Percentiles rank a stretch among this genome's conserved stretches.
Evolutionary conservation across 2,888 invertebrate species (phyloP).

Genomic region (Carpatolechia fugitivella): DNA sequence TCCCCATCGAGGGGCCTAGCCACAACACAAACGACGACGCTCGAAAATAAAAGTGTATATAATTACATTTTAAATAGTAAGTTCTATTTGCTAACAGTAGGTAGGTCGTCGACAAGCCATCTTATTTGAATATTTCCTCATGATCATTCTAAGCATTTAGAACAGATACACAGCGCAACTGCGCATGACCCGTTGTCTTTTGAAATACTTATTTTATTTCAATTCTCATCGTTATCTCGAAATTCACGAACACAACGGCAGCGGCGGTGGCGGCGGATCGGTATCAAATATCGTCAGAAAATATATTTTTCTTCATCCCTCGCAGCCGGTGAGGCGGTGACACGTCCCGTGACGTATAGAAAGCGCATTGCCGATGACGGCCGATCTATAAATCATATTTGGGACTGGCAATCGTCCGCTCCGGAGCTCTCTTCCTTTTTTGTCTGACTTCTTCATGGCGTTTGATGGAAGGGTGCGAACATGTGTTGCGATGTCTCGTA

Average conservation of each 20-base stretch:
- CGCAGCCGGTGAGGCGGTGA: conserved; percentile 43
- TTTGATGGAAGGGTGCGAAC: conserved; percentile 63
- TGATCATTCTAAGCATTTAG: no score
- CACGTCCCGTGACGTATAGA: conserved; percentile 65
- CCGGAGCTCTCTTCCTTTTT: conserved; percentile 69
- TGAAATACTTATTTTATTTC: no score
- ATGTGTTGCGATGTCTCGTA: conserved; percentile 42
- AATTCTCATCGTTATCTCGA: not conserved
- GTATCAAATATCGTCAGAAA: conserved; percentile 25
- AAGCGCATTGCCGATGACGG: conserved; percentile 74
- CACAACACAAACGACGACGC: no score
- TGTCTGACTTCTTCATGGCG: conserved; percentile 63
- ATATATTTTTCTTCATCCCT: conserved; percentile 46
- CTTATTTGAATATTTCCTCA: no score
- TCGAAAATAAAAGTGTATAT: no score
- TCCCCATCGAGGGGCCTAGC: no score
- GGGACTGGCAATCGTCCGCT: conserved; percentile 63
- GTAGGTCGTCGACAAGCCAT: no score
- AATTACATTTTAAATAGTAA: no score
- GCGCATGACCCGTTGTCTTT: no score
- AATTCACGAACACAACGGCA: not conserved
- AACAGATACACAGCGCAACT: no score
- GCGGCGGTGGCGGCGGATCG: no score
- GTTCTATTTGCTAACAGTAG: no score
- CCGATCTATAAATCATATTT: conserved; percentile 76